Conservation (phyloP, 2,113 vertebrate species). For the Todiramphus saurophagus region DNA sequence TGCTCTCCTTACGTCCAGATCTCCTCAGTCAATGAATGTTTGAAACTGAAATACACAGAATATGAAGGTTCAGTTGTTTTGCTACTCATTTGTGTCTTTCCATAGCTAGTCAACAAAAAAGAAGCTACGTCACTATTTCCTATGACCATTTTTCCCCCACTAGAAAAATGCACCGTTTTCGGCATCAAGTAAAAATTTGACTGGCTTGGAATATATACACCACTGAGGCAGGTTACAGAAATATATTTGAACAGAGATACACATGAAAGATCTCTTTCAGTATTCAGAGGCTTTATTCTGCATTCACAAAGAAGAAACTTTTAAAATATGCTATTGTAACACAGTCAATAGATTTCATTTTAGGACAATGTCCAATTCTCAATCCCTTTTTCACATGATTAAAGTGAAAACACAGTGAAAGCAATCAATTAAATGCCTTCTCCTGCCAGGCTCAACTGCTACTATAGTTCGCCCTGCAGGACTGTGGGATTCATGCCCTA, state of each 20-base stretch:
- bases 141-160: neutral
- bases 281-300: neutral
- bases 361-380: neutral
- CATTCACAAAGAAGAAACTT: neutral
- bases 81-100: neutral
- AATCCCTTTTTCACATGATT: neutral
- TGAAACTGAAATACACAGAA: neutral
- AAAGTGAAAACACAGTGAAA: neutral
- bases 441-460: neutral
- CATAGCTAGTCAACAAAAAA: neutral
- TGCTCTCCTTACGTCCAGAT: neutral
- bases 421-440: neutral
- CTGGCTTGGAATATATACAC: neutral
- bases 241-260: neutral
- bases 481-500: neutral
- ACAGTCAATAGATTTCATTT: neutral
- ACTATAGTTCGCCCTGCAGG: neutral
- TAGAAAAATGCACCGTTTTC: neutral
- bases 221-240: neutral
- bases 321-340: neutral
- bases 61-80: neutral
- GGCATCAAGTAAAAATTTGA: neutral
- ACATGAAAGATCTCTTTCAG: neutral
- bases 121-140: neutral
- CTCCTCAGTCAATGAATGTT: neutral